Evolutionary conservation across 2,113 vertebrate species (phyloP), one percentile per base, ranked within the genome.

Genomic region (Tricholaema leucomelas): DNA sequence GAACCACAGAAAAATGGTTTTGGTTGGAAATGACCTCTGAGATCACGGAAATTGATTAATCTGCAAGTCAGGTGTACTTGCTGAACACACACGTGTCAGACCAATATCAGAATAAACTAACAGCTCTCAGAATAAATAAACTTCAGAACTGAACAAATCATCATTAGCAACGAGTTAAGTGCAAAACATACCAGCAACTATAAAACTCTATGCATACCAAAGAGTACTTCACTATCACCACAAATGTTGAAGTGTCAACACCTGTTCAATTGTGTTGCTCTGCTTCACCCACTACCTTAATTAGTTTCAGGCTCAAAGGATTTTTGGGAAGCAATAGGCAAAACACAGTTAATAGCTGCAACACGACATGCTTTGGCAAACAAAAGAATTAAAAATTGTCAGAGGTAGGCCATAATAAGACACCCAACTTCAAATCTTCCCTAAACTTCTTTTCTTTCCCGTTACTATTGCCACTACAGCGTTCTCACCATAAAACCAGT

Each of bases 181-280:
- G 12, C 79, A 61, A 42, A 74, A 21, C 35, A 65, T 5, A 30
- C 2, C 71, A 42, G 50, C 17, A 52, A 30, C 33, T 23, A 15
- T 12, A 58, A n/a, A 64, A 28, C 40, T 30, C 3, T 5, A 15
- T 6, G 60, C 55, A 15, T 15, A 27, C 11, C 42, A 55, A 5
- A 15, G 12, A 24, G 23, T 3, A 19, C 28, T 6, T 11, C 7
- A n/a, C 10, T 54, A 63, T 12, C 59, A 50, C 31, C 19, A 33
- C 0, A 0, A 20, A 9, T 4, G 0, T 11, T 35, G 28, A 38
- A 63, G 31, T 9, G 15, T n/a, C 61, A 80, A 21, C 44, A n/a
- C 10, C 27, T 44, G 10, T 20, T 38, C 25, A 42, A 10, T 0
- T 19, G 20, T 1, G 1, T 3, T 65, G 13, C 60, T 28, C 25